Base-by-base conservation (phyloP, 2,888 invertebrate species). In the Xestobium rufovillosum region DNA sequence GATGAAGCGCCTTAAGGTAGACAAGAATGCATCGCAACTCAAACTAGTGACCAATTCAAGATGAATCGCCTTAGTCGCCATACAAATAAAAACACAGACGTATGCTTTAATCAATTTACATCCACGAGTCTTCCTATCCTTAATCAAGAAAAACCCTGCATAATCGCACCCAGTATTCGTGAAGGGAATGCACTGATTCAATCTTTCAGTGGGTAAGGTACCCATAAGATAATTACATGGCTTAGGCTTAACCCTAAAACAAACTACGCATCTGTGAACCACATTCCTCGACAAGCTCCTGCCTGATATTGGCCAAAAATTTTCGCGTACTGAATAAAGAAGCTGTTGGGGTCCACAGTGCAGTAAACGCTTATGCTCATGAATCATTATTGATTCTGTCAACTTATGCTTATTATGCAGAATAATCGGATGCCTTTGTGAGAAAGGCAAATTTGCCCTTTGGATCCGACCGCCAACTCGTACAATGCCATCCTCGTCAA, bases 21-120 rank as follows among this genome's bases (percentile, higher is more conserved):
- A 52, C 1, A 61, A 6, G 38, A 62, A 61, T 0, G 49, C 47
- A 14, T 56, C 53, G 0, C 50, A 51, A 0, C 53, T 47, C 2
- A 60, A 30, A 14, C 51, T 50, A 0, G 48, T 45, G 0, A 59
- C 56, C 2, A 56, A 14, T 36, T 62, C 59, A 1, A 61, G 14
- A 16, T 61, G 57, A 1, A 58, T 30, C 3, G 56, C 53, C 39
- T 49, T 51, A 1, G 52, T 51, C 1, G 43, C 17, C 25, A 57
- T 30, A 34, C 56, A 53, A n/a, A 53, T 38, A 31, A 53, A 55
- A 16, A 55, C 4, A 30, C 45, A 43, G 10, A 56, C 31, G 41
- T 54, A 58, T 6, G 30, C 35, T 35, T 52, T 54, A 4, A 31
- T 39, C 11, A 31, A 17, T 14, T 41, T 38, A 2, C 36, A 15